Base-by-base conservation (phyloP, 2,888 invertebrate genomes). In the Leptopterna dolabrata region DNA sequence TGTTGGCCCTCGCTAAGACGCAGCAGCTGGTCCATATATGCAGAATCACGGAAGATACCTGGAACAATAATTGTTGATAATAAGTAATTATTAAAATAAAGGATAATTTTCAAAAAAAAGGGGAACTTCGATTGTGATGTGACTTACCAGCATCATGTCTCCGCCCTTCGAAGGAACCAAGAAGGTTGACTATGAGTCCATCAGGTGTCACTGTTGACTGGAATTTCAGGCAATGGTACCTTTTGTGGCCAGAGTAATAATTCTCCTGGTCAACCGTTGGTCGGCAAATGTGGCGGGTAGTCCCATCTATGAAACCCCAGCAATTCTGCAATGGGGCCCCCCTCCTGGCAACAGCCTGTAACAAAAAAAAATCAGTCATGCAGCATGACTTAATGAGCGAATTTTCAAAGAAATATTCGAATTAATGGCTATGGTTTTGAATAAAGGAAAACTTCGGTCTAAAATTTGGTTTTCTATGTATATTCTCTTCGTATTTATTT, bases 111-210 rank as follows among this genome's bases (percentile, higher is more conserved):
- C n/a, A n/a, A n/a, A n/a, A n/a, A n/a, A n/a, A n/a, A n/a, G n/a
- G n/a, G n/a, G n/a, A n/a, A n/a, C n/a, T n/a, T n/a, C n/a, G n/a
- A n/a, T n/a, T n/a, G n/a, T n/a, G n/a, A n/a, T n/a, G n/a, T n/a
- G n/a, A n/a, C 76, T 45, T n/a, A 80, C 86, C 86, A 1, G 76
- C 86, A 47, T 86, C 86, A 76, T 86, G 86, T 36, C 86, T 41
- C 16, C 47, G 27, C 19, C 76, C 86, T 16, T 45, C 30, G 30
- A 43, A 86, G 24, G 86, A 24, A 7, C 86, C 86, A n/a, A 24
- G 51, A 11, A 86, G 27, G 76, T 36, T 76, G 19, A 70, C 47
- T 9, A 86, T 63, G 4, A 86, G 30, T 3, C 86, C 86, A 19
- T 86, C 86, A 78, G 43, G 86, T n/a, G 76, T 76, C 27, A 86